Conservation (phyloP, 1,140 invertebrate genomes). For the Drosophila cardini region DNA sequence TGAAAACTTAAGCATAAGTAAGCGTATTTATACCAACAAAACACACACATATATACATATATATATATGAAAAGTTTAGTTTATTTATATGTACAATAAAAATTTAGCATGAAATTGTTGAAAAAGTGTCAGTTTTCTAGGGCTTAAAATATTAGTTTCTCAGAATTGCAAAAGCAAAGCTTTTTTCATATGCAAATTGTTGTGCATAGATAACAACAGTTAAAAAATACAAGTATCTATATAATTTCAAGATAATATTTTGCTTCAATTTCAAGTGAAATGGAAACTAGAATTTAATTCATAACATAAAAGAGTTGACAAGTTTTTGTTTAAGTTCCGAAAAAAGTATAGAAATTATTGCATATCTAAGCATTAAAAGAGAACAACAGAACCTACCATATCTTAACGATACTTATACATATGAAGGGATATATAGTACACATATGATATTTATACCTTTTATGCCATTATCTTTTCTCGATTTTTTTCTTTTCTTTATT, state of each 20-base stretch:
- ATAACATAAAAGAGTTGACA: background rate
- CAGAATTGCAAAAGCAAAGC: slow-evolving; percentile 32
- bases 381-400: slow-evolving; percentile 40
- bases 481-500: background rate
- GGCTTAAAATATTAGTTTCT: slow-evolving; percentile 28
- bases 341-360: background rate
- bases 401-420: slow-evolving; percentile 19
- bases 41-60: slow-evolving; percentile 17
- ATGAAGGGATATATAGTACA: slow-evolving; percentile 15
- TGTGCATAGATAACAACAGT: background rate
- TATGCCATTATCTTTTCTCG: background rate
- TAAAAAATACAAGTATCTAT: slow-evolving; percentile 1
- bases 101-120: slow-evolving; percentile 44
- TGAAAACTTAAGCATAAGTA: slow-evolving; percentile 38
- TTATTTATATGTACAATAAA: slow-evolving; percentile 23
- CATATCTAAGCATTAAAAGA: slow-evolving; percentile 29
- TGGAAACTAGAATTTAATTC: slow-evolving; percentile 15
- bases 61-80: slow-evolving; percentile 11
- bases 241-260: no score
- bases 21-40: slow-evolving; percentile 27
- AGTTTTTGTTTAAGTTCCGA: background rate
- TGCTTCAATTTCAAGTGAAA: slow-evolving; percentile 7
- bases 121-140: slow-evolving; percentile 27
- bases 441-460: slow-evolving; percentile 19
- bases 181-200: slow-evolving; percentile 19